phyloP scores from a whole-genome alignment of 2,113 vertebrate species.

The Centrocercus urophasianus region DNA sequence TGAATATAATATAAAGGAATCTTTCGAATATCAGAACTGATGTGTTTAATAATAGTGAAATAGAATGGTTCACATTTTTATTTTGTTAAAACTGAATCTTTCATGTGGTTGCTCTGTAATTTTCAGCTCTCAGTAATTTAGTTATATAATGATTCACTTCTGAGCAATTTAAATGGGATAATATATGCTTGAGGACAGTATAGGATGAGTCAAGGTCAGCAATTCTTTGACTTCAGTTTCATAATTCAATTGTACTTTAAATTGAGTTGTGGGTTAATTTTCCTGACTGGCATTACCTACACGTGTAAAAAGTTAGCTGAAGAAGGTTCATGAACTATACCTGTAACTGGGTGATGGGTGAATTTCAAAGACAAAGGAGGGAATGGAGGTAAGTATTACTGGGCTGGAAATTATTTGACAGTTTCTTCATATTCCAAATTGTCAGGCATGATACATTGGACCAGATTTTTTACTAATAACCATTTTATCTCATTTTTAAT shows the following conservation, averaged over 20 bases:
- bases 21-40: not conserved
- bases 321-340: not conserved
- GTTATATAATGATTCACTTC: slow-evolving; percentile 29
- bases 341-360: not conserved
- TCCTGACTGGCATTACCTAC: not conserved
- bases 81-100: slow-evolving; percentile 40
- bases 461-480: not conserved
- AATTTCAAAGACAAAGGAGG: not conserved
- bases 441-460: not conserved
- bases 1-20: not conserved
- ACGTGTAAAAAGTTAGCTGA: not conserved
- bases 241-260: slow-evolving; percentile 28
- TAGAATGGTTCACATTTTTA: not conserved
- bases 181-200: not conserved
- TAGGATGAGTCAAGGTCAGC: not conserved
- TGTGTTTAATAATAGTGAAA: slow-evolving; percentile 13
- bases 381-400: not conserved
- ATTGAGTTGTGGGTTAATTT: not conserved
- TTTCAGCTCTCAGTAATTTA: slow-evolving; percentile 6
- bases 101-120: slow-evolving; percentile 5
- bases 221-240: not conserved
- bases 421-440: not conserved
- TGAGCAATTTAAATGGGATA: not conserved
- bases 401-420: not conserved
- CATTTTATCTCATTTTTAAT: not conserved